Conservation (phyloP, 2,797 vertebrate genomes). For the Pempheris klunzingeri region DNA sequence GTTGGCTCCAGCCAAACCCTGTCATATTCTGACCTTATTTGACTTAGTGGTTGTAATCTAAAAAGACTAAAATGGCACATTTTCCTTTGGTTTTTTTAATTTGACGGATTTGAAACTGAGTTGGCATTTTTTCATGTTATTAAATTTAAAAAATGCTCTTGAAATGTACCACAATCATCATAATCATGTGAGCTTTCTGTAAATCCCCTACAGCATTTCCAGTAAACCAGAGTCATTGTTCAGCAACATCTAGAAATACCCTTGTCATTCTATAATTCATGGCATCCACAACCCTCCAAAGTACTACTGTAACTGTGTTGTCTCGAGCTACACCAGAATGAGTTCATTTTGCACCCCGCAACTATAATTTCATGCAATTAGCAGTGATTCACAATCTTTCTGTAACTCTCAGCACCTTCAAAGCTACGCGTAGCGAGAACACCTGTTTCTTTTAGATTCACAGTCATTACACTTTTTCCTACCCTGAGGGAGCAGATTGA, state of each 20-base stretch:
- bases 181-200: slow-evolving; percentile 44
- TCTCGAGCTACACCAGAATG: slow-evolving; percentile 34
- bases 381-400: slow-evolving; percentile 71
- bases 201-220: slow-evolving; percentile 59
- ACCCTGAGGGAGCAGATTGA: slow-evolving; percentile 68
- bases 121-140: slow-evolving; percentile 20
- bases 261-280: slow-evolving; percentile 46
- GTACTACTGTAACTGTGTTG: slow-evolving; percentile 2
- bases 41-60: slow-evolving; percentile 27
- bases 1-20: slow-evolving; percentile 20
- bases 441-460: slow-evolving; percentile 80
- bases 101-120: slow-evolving; percentile 35
- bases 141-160: slow-evolving; percentile 46
- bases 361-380: slow-evolving; percentile 79
- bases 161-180: slow-evolving; percentile 43
- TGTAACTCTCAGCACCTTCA: slow-evolving; percentile 67
- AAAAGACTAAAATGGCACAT: slow-evolving; percentile 30
- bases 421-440: slow-evolving; percentile 66
- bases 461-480: slow-evolving; percentile 73
- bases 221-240: slow-evolving; percentile 58
- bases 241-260: slow-evolving; percentile 43
- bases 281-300: slow-evolving; percentile 34
- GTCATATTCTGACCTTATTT: slow-evolving; percentile 29
- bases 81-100: slow-evolving; percentile 38
- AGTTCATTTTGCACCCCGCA: slow-evolving; percentile 60